Evolutionary conservation across 1,140 invertebrate genomes (phyloP).

Genomic region (Micrasema longulum): DNA sequence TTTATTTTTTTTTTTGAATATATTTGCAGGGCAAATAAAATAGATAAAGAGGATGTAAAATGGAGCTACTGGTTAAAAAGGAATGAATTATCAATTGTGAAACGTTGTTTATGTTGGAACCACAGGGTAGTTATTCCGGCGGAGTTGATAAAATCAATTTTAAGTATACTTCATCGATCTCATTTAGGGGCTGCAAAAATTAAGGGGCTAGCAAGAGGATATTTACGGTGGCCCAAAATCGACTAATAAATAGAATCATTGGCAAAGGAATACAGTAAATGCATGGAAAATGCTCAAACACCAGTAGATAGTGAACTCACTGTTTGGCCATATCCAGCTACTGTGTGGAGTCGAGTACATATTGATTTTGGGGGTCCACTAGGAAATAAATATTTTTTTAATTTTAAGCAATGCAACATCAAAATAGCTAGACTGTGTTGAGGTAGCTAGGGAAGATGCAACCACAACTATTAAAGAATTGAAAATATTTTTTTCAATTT

Average conservation of each 20-base stretch:
- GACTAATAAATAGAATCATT: background rate
- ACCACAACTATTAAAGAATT: background rate
- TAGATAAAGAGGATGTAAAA: background rate
- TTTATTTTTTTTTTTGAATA: too few species aligned
- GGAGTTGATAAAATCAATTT: background rate
- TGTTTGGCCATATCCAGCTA: background rate
- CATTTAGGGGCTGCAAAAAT: background rate
- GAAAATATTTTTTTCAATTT: background rate
- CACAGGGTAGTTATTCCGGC: background rate
- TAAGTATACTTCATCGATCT: background rate
- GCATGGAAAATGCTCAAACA: background rate
- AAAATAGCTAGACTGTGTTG: background rate
- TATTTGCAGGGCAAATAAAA: background rate
- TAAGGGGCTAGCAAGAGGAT: background rate
- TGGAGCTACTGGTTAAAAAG: background rate
- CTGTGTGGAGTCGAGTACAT: background rate
- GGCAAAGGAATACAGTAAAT: background rate
- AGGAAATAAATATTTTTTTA: background rate
- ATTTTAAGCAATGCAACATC: background rate
- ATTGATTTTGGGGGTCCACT: background rate
- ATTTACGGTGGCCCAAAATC: background rate
- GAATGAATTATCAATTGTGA: background rate
- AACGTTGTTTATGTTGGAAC: background rate
- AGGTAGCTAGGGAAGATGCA: background rate
- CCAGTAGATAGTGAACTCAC: background rate